Base-by-base conservation (phyloP, 2,888 invertebrate species). In the Psylliodes chrysocephalus region DNA sequence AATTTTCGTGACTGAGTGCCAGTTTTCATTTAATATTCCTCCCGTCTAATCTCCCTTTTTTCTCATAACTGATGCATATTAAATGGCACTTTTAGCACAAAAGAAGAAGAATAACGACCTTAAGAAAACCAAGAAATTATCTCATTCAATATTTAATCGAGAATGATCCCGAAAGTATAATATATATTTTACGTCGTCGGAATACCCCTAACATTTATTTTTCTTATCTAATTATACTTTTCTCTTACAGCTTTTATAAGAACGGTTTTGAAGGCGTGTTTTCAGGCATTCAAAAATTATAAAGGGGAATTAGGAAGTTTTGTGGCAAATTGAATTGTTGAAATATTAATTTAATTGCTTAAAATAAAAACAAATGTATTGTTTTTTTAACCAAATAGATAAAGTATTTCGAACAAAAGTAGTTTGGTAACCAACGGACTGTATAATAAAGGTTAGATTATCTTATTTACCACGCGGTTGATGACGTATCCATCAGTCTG, bases 131-230 rank as follows among this genome's bases (percentile, higher is more conserved):
- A 5, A 46, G 46, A 46, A 46, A 46, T 46, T 46, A 46, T 46
- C 46, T 46, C 46, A 46, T 46, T 46, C 46, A 46, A 46, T 46
- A 46, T 46, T 46, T 46, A 46, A 46, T 46, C 46, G 46, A n/a
- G 22, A 46, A 46, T 22, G 46, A 46, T 46, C 46, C 46, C 22
- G n/a, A n/a, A 46, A 46, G 46, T 46, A 46, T 46, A 46, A 46
- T 46, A 46, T 25, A 46, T 25, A 22, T 46, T 46, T 46, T 25
- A 46, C 12, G 46, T 12, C 46, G 46, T 46, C 46, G 3, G 46
- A 46, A 46, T 25, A 22, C n/a, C 22, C 46, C 12, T 22, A n/a
- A 46, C 46, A 46, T 46, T 46, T 22, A 46, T 46, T 46, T 46
- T 46, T 46, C 19, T 46, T 22, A n/a, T 46, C 46, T 46, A 22